These are phyloP conservation scores for Caenorhabditis sp. DNA, from an alignment of 2,888 invertebrate genomes.

Conservation along the genomic window DNA sequence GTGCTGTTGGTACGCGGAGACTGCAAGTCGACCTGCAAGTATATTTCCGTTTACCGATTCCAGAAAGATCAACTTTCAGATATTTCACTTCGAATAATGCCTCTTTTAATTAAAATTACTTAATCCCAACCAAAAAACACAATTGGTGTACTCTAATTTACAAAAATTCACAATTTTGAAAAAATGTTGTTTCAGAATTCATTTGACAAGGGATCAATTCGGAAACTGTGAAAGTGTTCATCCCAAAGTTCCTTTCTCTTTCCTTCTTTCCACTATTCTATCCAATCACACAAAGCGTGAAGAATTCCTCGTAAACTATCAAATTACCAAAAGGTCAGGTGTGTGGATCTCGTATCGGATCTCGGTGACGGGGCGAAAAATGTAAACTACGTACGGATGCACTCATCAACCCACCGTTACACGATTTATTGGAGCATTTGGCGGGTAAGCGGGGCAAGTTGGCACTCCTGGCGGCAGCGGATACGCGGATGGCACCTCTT, in stretches of 20 bases:
- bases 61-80: no score
- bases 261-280: not conserved
- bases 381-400: constrained; percentile 14
- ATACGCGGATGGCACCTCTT: constrained; percentile 49
- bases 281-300: constrained; percentile 10
- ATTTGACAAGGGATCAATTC: no score
- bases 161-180: not conserved
- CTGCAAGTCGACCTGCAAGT: constrained; percentile 50
- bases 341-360: constrained; percentile 6
- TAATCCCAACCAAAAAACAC: not conserved
- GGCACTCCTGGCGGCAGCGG: constrained; percentile 62
- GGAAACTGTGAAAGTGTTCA: no score
- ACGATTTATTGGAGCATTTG: constrained; percentile 66
- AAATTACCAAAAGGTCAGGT: constrained; percentile 44
- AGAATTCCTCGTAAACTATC: constrained; percentile 37
- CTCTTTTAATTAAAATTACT: not conserved
- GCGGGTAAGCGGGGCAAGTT: constrained; percentile 64
- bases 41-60: no score
- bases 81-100: no score
- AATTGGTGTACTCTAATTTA: not conserved
- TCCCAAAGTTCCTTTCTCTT: not conserved
- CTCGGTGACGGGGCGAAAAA: constrained; percentile 21
- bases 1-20: constrained; percentile 53
- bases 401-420: constrained; percentile 59
- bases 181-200: no score